These are phyloP conservation scores for Oncorhynchus gorbuscha DNA, from an alignment of 2,113 vertebrate genomes.

Conservation along the genomic window DNA sequence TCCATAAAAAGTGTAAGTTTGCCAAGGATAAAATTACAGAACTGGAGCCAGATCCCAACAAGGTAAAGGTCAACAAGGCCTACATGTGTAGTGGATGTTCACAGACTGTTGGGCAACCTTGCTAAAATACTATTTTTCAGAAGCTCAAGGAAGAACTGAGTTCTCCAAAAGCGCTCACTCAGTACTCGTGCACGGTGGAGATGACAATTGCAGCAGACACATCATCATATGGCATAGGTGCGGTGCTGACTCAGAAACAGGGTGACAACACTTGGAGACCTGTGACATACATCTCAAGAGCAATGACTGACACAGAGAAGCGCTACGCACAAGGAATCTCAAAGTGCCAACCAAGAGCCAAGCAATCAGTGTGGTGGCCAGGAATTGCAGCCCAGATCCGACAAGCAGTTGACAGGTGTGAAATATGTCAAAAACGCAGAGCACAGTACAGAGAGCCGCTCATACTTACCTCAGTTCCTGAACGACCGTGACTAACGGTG, in stretches of 20 bases:
- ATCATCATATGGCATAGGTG: constrained; percentile 19
- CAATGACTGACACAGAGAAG: constrained; percentile 16
- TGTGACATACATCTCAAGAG: constrained; percentile 32
- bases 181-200: constrained; percentile 6
- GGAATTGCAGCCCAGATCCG: constrained; percentile 17
- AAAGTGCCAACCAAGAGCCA: constrained; percentile 16
- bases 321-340: constrained; percentile 25
- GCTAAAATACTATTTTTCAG: constrained; percentile 5
- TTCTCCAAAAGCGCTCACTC: constrained; percentile 10
- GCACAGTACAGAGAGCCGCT: constrained; percentile 1
- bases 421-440: constrained; percentile 4
- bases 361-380: constrained; percentile 27
- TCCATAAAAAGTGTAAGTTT: too few relatives aligned
- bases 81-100: constrained; percentile 1
- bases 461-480: constrained; percentile 2
- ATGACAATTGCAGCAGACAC: constrained; percentile 20
- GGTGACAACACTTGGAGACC: constrained; percentile 25
- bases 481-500: constrained; percentile 13
- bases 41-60: too few relatives aligned
- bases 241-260: constrained; percentile 19
- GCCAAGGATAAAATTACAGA: too few relatives aligned
- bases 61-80: neutral
- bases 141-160: neutral
- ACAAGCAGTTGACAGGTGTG: constrained; percentile 17
- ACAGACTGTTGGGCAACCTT: constrained; percentile 14